A percentile compares a stretch with the other conserved stretches of the same genome.
phyloP scores from a whole-genome alignment of 2,888 invertebrate species.

The Aporophyla nigra region DNA sequence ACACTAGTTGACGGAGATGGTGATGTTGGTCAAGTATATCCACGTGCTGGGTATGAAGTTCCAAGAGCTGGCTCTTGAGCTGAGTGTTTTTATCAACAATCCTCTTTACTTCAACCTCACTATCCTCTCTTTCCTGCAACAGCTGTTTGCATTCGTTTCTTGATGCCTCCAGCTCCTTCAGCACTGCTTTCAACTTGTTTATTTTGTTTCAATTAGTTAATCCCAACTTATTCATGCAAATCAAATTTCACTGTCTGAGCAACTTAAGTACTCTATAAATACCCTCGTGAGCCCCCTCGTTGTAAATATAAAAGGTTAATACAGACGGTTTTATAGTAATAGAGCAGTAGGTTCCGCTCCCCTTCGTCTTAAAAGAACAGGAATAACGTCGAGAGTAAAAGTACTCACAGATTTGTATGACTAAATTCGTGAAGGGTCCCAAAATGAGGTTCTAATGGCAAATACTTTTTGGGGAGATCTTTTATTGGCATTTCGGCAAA shows the following conservation, averaged over 20 bases:
- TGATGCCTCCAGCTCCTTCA: too few relatives aligned
- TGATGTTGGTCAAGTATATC: too few relatives aligned
- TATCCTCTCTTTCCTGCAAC: too few relatives aligned
- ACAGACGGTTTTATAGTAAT: slow-evolving; percentile 45
- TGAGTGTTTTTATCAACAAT: too few relatives aligned
- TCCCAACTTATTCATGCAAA: slow-evolving; percentile 8
- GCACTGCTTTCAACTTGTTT: too few relatives aligned
- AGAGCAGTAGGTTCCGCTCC: slow-evolving; percentile 25
- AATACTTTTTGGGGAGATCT: neutral
- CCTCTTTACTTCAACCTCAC: too few relatives aligned
- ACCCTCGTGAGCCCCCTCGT: slow-evolving; percentile 25
- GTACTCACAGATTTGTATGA: slow-evolving; percentile 24
- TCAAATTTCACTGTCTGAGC: neutral
- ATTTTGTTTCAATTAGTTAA: slow-evolving; percentile 7
- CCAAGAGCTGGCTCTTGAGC: too few relatives aligned
- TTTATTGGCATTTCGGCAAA: slow-evolving; percentile 17
- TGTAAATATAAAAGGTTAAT: slow-evolving; percentile 27
- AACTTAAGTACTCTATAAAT: slow-evolving; percentile 11
- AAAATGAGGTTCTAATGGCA: slow-evolving; percentile 40
- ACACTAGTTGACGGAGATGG: too few relatives aligned
- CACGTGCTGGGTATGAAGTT: too few relatives aligned
- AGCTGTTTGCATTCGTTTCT: too few relatives aligned
- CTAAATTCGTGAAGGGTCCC: slow-evolving; percentile 25
- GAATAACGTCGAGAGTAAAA: slow-evolving; percentile 9
- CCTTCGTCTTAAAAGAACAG: slow-evolving; percentile 38